phyloP scores from a whole-genome alignment of 2,113 vertebrate genomes.

The Heloderma charlesbogerti region DNA sequence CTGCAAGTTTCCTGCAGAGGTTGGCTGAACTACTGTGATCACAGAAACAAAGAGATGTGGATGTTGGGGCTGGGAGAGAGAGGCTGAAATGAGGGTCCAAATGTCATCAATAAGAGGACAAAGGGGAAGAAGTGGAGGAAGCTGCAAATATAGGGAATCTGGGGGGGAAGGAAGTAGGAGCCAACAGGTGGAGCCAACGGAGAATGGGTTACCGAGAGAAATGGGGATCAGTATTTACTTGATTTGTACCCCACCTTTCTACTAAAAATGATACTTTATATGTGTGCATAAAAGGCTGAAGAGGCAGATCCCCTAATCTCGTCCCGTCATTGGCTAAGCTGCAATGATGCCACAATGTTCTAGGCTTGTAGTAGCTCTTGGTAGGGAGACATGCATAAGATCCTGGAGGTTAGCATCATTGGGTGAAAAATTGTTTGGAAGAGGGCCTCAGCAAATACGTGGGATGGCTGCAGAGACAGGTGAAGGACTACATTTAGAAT shows the following conservation, averaged over 20 bases:
- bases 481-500: not conserved
- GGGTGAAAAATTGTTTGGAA: not conserved
- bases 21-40: not conserved
- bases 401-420: not conserved
- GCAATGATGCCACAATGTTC: not conserved
- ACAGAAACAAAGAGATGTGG: not conserved
- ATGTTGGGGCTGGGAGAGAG: not conserved
- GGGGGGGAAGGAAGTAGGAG: not conserved
- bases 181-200: not conserved
- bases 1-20: not conserved
- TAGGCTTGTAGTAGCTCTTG: not conserved
- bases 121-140: not conserved
- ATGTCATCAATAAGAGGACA: not conserved
- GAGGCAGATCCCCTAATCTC: not conserved
- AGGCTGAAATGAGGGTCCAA: not conserved
- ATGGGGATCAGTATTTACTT: too few relatives aligned
- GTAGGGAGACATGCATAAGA: not conserved
- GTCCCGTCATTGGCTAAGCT: not conserved
- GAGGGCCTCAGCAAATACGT: not conserved
- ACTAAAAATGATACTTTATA: too few relatives aligned
- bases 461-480: not conserved
- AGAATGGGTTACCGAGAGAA: not conserved
- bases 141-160: not conserved
- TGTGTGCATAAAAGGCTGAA: not conserved
- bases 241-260: too few relatives aligned